Evolutionary conservation across 2,888 invertebrate genomes (phyloP).

Genomic region (Zygogramma bicolorata): DNA sequence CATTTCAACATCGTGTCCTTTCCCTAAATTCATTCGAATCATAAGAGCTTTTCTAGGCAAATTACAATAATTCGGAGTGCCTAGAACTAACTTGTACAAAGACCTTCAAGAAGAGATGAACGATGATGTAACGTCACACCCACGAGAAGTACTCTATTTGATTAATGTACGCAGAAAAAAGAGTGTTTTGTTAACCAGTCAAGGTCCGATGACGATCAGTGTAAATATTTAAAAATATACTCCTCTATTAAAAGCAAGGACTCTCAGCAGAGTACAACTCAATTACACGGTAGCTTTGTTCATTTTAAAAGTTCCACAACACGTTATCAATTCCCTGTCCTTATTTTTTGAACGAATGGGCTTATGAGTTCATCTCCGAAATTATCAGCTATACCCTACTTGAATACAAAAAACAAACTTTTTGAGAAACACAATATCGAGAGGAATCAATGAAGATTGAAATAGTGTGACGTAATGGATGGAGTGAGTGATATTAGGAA

Average conservation of each 20-base stretch:
- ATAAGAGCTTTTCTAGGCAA: not conserved
- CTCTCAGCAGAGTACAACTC: not conserved
- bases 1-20: conserved; percentile 10
- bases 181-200: not conserved
- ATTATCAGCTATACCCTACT: too few relatives aligned
- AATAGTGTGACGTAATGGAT: too few relatives aligned
- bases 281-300: not conserved
- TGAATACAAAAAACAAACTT: too few relatives aligned
- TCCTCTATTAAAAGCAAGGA: conserved; percentile 10
- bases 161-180: conserved; percentile 17
- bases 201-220: conserved; percentile 13
- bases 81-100: not conserved
- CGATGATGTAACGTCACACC: conserved; percentile 20
- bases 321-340: too few relatives aligned
- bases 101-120: conserved; percentile 18
- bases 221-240: conserved; percentile 22
- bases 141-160: conserved; percentile 19
- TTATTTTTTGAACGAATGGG: too few relatives aligned
- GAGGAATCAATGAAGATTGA: too few relatives aligned
- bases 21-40: not conserved
- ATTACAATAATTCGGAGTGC: not conserved
- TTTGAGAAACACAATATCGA: too few relatives aligned
- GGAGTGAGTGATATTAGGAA: too few relatives aligned
- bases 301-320: not conserved
- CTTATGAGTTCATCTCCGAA: too few relatives aligned